Base-by-base conservation (phyloP, 1,140 invertebrate species). In the Portunus trituberculatus region DNA sequence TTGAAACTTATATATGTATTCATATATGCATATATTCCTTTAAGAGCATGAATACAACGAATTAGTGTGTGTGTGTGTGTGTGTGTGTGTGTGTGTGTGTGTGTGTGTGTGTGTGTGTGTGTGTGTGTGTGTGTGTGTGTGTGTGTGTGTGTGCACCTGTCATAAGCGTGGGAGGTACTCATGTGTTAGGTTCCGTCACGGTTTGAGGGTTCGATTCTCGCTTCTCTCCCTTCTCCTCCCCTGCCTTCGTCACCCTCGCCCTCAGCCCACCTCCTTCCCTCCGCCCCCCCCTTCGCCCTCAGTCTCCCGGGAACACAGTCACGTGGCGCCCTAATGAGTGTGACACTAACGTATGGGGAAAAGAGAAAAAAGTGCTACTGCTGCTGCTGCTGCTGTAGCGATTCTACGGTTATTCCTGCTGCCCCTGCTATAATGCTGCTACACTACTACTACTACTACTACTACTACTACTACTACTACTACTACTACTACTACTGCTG, bases 51-150 rank as follows among this genome's bases (percentile, higher is more conserved):
- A 14, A 31, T 31, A 28, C 0, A 88, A 39, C 46, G 29, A 31
- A 45, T 32, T 20, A 14, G 39, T 46, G 16, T 89, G 39, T 46
- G 39, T 89, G 87, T 46, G 32, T 89, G 87, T 89, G 32, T 89
- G 87, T 89, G 32, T 89, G 87, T 89, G 59, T 76, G 59, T 76
- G 59, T 76, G 59, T 76, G 59, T 76, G 59, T 76, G 20, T 76
- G 59, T 76, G 59, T 76, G 67, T 76, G 67, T 76, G 67, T 76
- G 67, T 76, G 67, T 76, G 25, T 76, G 67, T 76, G 67, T 76
- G 67, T 76, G 67, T 76, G 67, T 76, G 67, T 76, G 67, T n/a
- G 67, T 76, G 67, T 76, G 67, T 76, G 67, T 76, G 67, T 76
- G 67, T 76, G 16, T 76, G 67, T 76, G 67, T 76, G 67, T 76